A percentile compares a stretch with the other conserved stretches of the same genome.
Evolutionary conservation across 2,113 vertebrate species (phyloP).

Genomic region (Plotosus lineatus): DNA sequence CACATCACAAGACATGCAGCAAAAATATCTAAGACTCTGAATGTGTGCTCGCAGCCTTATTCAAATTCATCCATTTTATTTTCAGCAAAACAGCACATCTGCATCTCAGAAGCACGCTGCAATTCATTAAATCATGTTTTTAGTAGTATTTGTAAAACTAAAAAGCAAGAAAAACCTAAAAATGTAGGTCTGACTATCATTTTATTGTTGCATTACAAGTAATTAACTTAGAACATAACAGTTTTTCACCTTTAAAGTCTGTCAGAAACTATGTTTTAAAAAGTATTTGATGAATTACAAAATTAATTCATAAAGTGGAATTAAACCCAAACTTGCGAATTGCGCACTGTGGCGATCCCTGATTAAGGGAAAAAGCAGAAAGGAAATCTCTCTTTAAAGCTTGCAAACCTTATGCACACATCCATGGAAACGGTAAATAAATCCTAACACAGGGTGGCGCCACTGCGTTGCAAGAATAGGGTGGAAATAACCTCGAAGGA

Average conservation of each 20-base stretch:
- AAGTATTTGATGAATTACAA: not conserved
- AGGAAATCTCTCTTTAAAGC: too few relatives aligned
- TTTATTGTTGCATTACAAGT: not conserved
- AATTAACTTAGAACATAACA: not conserved
- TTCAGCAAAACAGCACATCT: not conserved
- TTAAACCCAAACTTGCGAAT: too few relatives aligned
- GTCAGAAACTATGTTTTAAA: not conserved
- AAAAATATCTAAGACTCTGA: not conserved
- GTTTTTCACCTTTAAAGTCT: not conserved
- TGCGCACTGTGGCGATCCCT: too few relatives aligned
- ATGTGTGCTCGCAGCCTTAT: not conserved
- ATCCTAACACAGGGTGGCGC: too few relatives aligned
- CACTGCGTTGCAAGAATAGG: too few relatives aligned
- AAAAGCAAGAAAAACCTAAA: not conserved
- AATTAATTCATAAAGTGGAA: not conserved
- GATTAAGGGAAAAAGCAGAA: too few relatives aligned
- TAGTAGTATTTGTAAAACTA: not conserved
- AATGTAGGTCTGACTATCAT: not conserved
- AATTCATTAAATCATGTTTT: not conserved
- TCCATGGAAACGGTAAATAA: too few relatives aligned
- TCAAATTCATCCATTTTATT: conserved; percentile 5
- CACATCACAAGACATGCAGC: not conserved
- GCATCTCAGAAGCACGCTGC: not conserved
- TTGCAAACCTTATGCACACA: too few relatives aligned
- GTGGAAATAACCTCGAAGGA: too few relatives aligned